Evolutionary conservation across 2,888 invertebrate genomes (phyloP).

Genomic region (Acholoe squamosa): DNA sequence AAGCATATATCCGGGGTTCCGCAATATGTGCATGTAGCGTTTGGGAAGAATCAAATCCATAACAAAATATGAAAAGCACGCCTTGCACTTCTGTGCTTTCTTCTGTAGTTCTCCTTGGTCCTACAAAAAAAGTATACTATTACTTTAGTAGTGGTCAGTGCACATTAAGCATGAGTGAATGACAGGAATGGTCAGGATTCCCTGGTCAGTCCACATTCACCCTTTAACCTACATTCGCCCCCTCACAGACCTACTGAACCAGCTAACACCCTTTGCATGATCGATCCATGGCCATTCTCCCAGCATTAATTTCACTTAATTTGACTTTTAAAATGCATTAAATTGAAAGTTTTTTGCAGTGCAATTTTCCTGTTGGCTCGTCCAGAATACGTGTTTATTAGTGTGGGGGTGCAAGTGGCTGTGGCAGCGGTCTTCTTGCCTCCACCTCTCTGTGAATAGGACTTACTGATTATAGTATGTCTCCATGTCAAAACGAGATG

Average conservation of each 20-base stretch:
- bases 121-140: too few relatives aligned
- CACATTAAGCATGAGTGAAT: background rate
- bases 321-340: conserved; percentile 28
- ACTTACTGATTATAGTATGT: conserved; percentile 8
- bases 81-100: too few relatives aligned
- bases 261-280: conserved; percentile 12
- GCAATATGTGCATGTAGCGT: too few relatives aligned
- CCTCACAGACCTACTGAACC: conserved; percentile 8
- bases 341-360: conserved; percentile 25
- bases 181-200: background rate
- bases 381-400: background rate
- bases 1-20: too few relatives aligned
- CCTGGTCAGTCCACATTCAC: background rate
- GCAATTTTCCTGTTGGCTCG: conserved; percentile 18
- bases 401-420: conserved; percentile 30
- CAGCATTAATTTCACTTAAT: conserved; percentile 41
- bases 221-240: background rate
- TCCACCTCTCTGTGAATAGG: background rate
- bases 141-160: background rate
- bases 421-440: background rate
- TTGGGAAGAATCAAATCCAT: too few relatives aligned
- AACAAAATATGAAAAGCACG: too few relatives aligned
- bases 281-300: conserved; percentile 10
- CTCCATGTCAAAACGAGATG: background rate
- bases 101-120: too few relatives aligned